phyloP scores from a whole-genome alignment of 2,888 invertebrate species.

The Lapara coniferarum region DNA sequence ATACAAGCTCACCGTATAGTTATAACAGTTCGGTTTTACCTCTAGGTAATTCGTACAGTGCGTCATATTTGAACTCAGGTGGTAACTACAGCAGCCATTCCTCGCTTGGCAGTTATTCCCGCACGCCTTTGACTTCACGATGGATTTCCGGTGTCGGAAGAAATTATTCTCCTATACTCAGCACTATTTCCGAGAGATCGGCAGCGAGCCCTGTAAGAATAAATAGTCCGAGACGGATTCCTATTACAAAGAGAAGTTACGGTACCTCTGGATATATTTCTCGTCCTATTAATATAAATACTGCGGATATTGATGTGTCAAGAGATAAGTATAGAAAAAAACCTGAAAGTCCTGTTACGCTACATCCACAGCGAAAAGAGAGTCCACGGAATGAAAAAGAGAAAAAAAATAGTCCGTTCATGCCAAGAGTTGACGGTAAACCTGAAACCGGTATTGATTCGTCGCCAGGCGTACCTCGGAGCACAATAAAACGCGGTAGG shows the following conservation, averaged over 20 bases:
- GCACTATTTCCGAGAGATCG: constrained; percentile 85
- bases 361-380: constrained; percentile 50
- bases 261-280: constrained; percentile 72
- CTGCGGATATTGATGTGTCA: constrained; percentile 93
- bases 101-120: constrained; percentile 82
- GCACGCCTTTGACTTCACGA: constrained; percentile 69
- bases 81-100: constrained; percentile 77
- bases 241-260: constrained; percentile 79
- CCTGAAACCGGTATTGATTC: constrained; percentile 73
- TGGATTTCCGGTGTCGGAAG: constrained; percentile 68
- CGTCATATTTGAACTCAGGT: constrained; percentile 79
- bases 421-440: constrained; percentile 76
- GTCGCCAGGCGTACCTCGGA: constrained; percentile 69
- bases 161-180: constrained; percentile 88
- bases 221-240: constrained; percentile 71
- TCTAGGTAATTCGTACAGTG: constrained; percentile 71
- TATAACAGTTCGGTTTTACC: constrained; percentile 73
- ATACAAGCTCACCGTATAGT: constrained; percentile 75
- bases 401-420: constrained; percentile 69
- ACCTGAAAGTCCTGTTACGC: constrained; percentile 40
- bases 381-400: constrained; percentile 54
- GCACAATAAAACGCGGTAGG: constrained; percentile 88
- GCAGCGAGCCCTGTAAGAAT: constrained; percentile 69
- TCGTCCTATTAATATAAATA: constrained; percentile 90
- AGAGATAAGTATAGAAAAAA: constrained; percentile 84